Evolutionary conservation across 2,113 vertebrate species (phyloP).

Genomic region (Corythornis madagascariensis): DNA sequence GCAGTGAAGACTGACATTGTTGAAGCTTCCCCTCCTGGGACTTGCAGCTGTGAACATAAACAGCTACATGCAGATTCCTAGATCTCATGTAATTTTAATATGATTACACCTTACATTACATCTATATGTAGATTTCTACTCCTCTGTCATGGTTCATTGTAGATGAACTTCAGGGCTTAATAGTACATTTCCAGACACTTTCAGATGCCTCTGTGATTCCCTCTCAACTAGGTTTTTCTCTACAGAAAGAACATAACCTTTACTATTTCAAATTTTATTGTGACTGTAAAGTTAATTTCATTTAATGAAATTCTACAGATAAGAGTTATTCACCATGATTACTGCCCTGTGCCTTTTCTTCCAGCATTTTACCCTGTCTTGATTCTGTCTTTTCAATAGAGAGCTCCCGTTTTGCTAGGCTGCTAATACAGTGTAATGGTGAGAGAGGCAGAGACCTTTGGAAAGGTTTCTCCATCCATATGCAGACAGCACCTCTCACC

Average conservation of each 20-base stretch:
- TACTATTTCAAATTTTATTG: slow-evolving; percentile 49
- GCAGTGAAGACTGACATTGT: neutral
- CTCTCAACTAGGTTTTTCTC: neutral
- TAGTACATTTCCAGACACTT: slow-evolving; percentile 24
- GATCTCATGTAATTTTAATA: slow-evolving; percentile 5
- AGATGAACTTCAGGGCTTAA: slow-evolving; percentile 12
- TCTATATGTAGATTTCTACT: slow-evolving; percentile 15
- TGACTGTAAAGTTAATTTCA: slow-evolving; percentile 62
- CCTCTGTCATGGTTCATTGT: slow-evolving; percentile 23
- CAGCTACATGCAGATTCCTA: neutral
- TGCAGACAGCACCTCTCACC: neutral
- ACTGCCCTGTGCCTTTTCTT: slow-evolving; percentile 21
- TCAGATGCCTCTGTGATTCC: neutral
- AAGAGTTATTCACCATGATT: slow-evolving; percentile 40
- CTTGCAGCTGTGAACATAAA: neutral
- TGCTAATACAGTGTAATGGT: neutral
- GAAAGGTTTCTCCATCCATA: neutral
- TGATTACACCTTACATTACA: neutral
- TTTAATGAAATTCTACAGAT: slow-evolving; percentile 58
- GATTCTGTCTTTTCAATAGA: neutral
- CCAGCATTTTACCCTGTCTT: slow-evolving; percentile 21
- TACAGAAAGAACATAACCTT: slow-evolving; percentile 46
- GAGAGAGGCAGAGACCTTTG: neutral
- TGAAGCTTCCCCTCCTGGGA: neutral
- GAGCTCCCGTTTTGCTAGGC: neutral